Evolutionary conservation across 2,113 vertebrate species (phyloP), one percentile per base, ranked within the genome.

Genomic region (Hyla sarda): DNA sequence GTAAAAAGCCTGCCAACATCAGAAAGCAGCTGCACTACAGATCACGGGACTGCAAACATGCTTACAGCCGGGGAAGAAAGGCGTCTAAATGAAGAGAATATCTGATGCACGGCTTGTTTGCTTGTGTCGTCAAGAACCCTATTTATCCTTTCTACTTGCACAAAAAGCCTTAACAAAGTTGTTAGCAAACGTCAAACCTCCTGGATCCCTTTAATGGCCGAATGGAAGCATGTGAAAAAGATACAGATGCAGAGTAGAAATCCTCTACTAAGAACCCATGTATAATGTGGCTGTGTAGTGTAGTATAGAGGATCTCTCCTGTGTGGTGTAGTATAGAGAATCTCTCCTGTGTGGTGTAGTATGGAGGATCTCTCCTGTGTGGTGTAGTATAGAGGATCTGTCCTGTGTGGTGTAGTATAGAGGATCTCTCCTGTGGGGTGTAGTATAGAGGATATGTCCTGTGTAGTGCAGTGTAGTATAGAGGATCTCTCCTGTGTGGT

Each of bases 1-100:
- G 56, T n/a, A 69, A 78, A 69, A 78, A n/a, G 62, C 62, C 34
- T 85, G 84, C 84, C 84, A 85, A 85, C 75, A 79, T 85, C 84
- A 85, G 75, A 85, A 47, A 48, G 28, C 84, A 71, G 84, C 75
- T 85, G 84, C 62, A 45, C 84, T 45, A 56, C 83, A 79, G 74
- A 85, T 69, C 74, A 85, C 84, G 16, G 16, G 41, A 52, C 83
- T 2, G 83, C 60, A 79, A 84, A 85, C 84, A 79, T 14, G 84
- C 84, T 67, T 41, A 85, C 41, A 84, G 83, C 54, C 3, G 14
- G 65, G 58, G 34, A 32, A 78, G 75, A 78, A 71, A 79, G 84
- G 58, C 83, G 73, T 25, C 45, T 73, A 34, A 62, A 69, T 67
- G 30, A 78, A 69, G 47, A 8, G 47, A 69, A 69, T 30, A 52